Evolutionary conservation across 2,888 invertebrate genomes (phyloP), one percentile per base, ranked within the genome.

Genomic region (Eumacrocentrus americanus): DNA sequence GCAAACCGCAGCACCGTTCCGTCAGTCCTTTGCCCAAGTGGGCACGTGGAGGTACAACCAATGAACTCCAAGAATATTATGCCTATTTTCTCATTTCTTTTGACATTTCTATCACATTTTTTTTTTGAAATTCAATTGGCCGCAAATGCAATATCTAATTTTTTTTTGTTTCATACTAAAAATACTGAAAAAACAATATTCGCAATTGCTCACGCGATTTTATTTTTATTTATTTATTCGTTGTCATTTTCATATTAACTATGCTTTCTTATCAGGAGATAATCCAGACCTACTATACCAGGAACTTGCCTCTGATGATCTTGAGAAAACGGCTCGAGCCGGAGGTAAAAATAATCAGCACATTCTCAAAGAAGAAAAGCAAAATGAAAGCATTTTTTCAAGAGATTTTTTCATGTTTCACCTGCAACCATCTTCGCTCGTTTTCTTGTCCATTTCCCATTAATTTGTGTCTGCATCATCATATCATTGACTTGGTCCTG

Each of bases 1-100:
- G 67, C 71, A 75, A 75, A 71, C 75, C 76, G 52, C 80, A 80
- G 63, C 81, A 79, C 64, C 81, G 84, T 59, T 80, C 84, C 59
- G 73, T 84, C 75, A 84, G 84, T 75, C 85, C 86, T 53, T 81
- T 86, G 70, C 86, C 87, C 57, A 84, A 83, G 75, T 85, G 85
- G 85, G 84, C 84, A 58, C 81, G 84, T 84, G 77, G 76, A 77
- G 85, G 85, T 86, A 85, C 72, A 64, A 54, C 58, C 54, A 22
- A 34, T 20, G n/a, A 38, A 37, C 38, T 46, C 23, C 37, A 44
- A 40, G n/a, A 50, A 25, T 42, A 20, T 14, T 38, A 11, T 25
- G 12, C 29, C 23, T n/a, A 1, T 25, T 47, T 35, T 20, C n/a
- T 46, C n/a, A 34, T 37, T 44, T 46, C 18, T 4, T 34, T 42